Evolutionary conservation across 2,888 invertebrate species (phyloP).

Genomic region (Yponomeuta plumbellus): DNA sequence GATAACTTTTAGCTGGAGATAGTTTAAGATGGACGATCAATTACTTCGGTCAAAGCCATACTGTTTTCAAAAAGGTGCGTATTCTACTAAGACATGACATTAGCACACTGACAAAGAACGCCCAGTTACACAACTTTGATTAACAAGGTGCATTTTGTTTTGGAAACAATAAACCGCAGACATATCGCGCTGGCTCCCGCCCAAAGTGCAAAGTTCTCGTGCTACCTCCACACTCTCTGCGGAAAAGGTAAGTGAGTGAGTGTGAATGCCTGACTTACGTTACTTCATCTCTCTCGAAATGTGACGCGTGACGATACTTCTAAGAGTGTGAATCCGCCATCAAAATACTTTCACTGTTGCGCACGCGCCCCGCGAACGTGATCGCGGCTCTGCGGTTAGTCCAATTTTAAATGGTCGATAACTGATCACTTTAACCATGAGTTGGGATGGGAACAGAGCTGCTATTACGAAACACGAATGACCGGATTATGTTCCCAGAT

Average conservation of each 20-base stretch:
- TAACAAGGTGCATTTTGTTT: background rate
- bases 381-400: slow-evolving; percentile 18
- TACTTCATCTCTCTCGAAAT: too few species aligned
- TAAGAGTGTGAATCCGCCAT: too few species aligned
- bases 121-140: background rate
- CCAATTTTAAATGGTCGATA: slow-evolving; percentile 33
- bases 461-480: background rate
- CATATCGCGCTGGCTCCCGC: slow-evolving; percentile 5
- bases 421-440: slow-evolving; percentile 24
- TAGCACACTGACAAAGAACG: background rate
- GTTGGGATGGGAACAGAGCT: background rate
- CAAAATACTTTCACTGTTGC: slow-evolving; percentile 16
- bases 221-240: background rate
- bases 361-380: slow-evolving; percentile 19
- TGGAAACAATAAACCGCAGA: background rate
- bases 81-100: too few species aligned
- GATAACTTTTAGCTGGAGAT: too few species aligned
- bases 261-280: too few species aligned
- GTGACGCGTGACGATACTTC: too few species aligned
- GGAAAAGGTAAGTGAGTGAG: too few species aligned
- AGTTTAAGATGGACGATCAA: too few species aligned
- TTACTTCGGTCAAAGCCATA: too few species aligned
- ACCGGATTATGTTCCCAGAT: too few species aligned
- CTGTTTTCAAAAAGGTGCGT: too few species aligned
- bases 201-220: slow-evolving; percentile 13